Percentiles rank a stretch among this genome's conserved stretches.
Conservation (phyloP, 2,113 vertebrate species). For the Gadus chalcogrammus region DNA sequence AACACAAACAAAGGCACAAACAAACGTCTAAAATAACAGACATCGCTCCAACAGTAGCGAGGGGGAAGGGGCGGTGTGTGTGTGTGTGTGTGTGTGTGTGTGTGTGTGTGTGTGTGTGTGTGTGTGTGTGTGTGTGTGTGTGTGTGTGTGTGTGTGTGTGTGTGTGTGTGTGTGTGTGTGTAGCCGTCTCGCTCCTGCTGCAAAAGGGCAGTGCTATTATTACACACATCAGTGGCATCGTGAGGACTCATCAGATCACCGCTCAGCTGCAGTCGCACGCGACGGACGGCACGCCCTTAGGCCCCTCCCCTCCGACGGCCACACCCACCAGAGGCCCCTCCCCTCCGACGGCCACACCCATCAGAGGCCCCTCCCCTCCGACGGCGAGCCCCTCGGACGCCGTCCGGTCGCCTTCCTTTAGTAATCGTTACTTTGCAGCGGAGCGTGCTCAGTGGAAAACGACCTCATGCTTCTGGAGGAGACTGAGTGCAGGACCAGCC, state of each 20-base stretch:
- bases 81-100: no score
- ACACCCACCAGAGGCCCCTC: no score
- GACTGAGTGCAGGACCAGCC: neutral
- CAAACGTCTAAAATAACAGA: no score
- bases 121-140: no score
- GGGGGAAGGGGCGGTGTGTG: no score
- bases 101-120: no score
- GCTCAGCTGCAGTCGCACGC: conserved; percentile 41
- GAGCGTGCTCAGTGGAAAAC: conserved; percentile 61
- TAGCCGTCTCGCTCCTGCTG: conserved; percentile 19
- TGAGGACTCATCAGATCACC: conserved; percentile 26
- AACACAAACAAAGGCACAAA: no score
- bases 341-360: no score
- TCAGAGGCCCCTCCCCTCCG: neutral
- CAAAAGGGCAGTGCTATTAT: conserved; percentile 68
- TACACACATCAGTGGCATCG: conserved; percentile 68
- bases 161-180: conserved; percentile 18
- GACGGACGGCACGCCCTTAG: conserved; percentile 24
- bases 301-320: no score
- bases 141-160: no score
- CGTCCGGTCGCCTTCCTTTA: conserved; percentile 36
- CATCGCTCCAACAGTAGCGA: no score
- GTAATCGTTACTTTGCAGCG: conserved; percentile 58
- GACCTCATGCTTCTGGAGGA: conserved; percentile 15
- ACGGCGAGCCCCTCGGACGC: conserved; percentile 4